These are phyloP conservation scores for Hoplias malabaricus DNA, from an alignment of 2,113 vertebrate genomes.

Conservation along the genomic window DNA sequence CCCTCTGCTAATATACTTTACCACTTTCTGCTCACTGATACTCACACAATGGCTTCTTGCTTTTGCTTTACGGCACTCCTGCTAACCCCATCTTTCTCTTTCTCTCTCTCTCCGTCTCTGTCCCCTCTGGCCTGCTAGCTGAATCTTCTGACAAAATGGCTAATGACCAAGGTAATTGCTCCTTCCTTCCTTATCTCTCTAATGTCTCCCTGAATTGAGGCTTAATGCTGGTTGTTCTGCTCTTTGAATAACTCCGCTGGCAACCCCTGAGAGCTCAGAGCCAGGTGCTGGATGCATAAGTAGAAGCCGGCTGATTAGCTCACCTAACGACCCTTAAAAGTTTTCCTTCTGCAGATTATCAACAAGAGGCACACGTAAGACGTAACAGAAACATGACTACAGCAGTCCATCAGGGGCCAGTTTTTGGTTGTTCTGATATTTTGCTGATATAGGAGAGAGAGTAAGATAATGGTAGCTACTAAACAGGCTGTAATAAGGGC, in stretches of 20 bases:
- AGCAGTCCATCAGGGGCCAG: background rate
- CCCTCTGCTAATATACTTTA: conserved; percentile 19
- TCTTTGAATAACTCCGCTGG: conserved; percentile 16
- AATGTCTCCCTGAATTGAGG: conserved; percentile 20
- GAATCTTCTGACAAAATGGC: conserved; percentile 99
- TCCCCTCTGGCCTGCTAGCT: conserved; percentile 86
- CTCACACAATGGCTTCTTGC: background rate
- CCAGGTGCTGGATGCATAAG: conserved; percentile 2
- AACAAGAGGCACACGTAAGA: conserved; percentile 1
- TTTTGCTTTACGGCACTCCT: conserved; percentile 56
- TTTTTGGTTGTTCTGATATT: background rate
- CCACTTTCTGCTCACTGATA: conserved; percentile 17
- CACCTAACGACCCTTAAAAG: conserved; percentile 6
- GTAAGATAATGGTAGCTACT: background rate
- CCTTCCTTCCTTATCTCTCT: conserved; percentile 58
- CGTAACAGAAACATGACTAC: background rate
- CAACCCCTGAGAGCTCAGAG: conserved; percentile 21
- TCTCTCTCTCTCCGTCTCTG: conserved; percentile 72
- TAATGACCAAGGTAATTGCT: conserved; percentile 99
- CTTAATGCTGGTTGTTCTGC: conserved; percentile 6
- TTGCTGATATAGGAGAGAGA: background rate
- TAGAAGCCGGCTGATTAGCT: conserved; percentile 9
- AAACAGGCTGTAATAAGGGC: background rate
- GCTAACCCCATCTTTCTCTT: conserved; percentile 82
- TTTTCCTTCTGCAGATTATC: conserved; percentile 1